Conservation (phyloP, 2,888 invertebrate genomes). For the Pinctada fucata region DNA sequence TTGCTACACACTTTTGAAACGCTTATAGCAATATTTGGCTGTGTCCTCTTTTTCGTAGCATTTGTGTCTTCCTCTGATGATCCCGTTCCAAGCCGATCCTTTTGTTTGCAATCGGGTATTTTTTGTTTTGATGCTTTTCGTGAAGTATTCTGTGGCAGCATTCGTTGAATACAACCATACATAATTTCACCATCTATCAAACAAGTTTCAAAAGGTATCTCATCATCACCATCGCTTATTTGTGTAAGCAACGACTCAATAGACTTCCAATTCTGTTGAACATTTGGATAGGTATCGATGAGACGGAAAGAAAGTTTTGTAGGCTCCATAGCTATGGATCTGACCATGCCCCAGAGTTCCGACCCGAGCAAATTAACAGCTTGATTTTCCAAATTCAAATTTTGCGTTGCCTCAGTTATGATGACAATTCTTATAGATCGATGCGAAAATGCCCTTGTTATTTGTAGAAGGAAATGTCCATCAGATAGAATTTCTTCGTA, state of each 20-base stretch:
- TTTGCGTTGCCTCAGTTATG: constrained; percentile 38
- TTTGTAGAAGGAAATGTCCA: background rate
- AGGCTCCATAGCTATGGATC: constrained; percentile 26
- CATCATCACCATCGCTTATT: background rate
- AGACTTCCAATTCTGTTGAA: background rate
- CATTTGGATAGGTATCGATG: constrained; percentile 3
- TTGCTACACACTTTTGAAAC: too few species aligned
- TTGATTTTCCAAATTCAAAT: background rate
- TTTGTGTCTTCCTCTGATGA: too few species aligned
- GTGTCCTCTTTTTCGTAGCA: too few species aligned
- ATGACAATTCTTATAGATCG: background rate
- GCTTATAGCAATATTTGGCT: too few species aligned
- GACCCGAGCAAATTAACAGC: constrained; percentile 29
- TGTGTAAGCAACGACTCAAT: background rate
- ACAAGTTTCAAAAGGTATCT: background rate
- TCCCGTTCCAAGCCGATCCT: too few species aligned
- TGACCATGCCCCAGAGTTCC: constrained; percentile 47
- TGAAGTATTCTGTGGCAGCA: background rate
- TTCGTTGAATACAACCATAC: background rate
- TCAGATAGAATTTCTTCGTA: background rate
- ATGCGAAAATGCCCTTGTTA: background rate
- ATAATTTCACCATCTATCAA: background rate
- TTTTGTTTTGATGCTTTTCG: too few species aligned
- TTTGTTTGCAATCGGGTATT: too few species aligned
- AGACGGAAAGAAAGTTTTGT: constrained; percentile 1